Base-by-base conservation (phyloP, 2,113 vertebrate species). In the Corydoras sp. region DNA sequence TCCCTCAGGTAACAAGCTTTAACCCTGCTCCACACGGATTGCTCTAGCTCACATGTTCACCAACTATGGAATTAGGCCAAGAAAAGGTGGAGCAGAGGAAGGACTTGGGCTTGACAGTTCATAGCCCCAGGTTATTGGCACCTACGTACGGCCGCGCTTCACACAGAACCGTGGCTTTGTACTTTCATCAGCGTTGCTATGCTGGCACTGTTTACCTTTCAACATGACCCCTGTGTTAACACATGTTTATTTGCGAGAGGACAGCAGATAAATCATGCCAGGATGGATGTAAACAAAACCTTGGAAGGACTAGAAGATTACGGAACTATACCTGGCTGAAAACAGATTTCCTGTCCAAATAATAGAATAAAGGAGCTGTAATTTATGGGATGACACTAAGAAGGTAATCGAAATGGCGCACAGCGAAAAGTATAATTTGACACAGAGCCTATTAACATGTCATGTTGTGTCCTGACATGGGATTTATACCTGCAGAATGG, bases 21-120 rank as follows among this genome's bases (percentile, higher is more conserved):
- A 68, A 62, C 67, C 68, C 31, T 24, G 29, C 24, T 66, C 30
- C 65, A 64, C 71, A 60, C 7, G 6, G 5, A 32, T 62, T 77
- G 76, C 61, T 68, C 75, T 77, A 71, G 59, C 72, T 76, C 74
- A 80, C 78, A 74, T 72, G 83, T 83, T 76, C 69, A 75, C 86
- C 84, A 87, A 68, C 32, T 72, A 18, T 31, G 53, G 71, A 81
- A 80, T 83, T 77, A 83, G 43, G 73, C 68, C n/a, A 6, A 76
- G 71, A 84, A 82, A 73, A 79, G 61, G 76, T 18, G 14, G 70
- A 59, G 56, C 49, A 68, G 65, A 69, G 53, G 69, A 48, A 80
- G 48, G 43, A 58, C 63, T 64, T 9, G 10, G n/a, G 61, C 53
- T 71, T 77, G 76, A 80, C 81, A 70, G 75, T 77, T 76, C 32